Evolutionary conservation across 2,888 invertebrate genomes (phyloP).

Genomic region (Perizoma affinitatum): DNA sequence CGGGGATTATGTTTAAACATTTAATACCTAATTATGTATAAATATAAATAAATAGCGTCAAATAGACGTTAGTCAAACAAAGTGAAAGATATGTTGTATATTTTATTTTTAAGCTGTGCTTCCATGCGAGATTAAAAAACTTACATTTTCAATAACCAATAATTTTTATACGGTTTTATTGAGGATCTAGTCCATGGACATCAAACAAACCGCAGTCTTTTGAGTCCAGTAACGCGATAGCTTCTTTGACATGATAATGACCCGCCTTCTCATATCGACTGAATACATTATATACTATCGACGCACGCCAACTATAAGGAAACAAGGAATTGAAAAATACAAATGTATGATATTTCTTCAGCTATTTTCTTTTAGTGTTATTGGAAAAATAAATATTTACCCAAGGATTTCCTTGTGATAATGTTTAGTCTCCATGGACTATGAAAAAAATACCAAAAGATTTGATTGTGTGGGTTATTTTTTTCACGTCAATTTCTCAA

Average conservation of each 20-base stretch:
- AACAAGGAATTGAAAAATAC: slow-evolving; percentile 60
- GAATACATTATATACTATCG: slow-evolving; percentile 74
- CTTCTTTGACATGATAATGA: slow-evolving; percentile 83
- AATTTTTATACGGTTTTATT: slow-evolving; percentile 44
- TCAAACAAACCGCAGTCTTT: slow-evolving; percentile 77
- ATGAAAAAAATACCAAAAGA: not conserved
- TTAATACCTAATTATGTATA: too few species aligned
- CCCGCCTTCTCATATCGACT: slow-evolving; percentile 66
- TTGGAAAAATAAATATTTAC: slow-evolving; percentile 35
- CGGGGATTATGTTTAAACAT: too few species aligned
- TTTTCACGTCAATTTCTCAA: too few species aligned
- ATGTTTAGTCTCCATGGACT: slow-evolving; percentile 10
- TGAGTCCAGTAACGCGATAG: slow-evolving; percentile 78
- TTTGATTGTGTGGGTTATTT: too few species aligned
- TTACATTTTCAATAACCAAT: slow-evolving; percentile 10
- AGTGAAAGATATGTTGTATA: too few species aligned
- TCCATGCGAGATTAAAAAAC: not conserved
- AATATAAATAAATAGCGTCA: too few species aligned
- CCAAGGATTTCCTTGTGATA: slow-evolving; percentile 15
- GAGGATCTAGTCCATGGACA: slow-evolving; percentile 59
- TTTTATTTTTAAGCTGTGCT: not conserved
- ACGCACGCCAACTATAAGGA: slow-evolving; percentile 47
- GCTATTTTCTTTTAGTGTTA: slow-evolving; percentile 36
- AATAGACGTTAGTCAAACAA: too few species aligned
- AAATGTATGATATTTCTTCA: slow-evolving; percentile 34